A percentile compares a stretch with the other conserved stretches of the same genome.
Conservation (phyloP, 2,888 invertebrate genomes). For the Notodromas monacha region DNA sequence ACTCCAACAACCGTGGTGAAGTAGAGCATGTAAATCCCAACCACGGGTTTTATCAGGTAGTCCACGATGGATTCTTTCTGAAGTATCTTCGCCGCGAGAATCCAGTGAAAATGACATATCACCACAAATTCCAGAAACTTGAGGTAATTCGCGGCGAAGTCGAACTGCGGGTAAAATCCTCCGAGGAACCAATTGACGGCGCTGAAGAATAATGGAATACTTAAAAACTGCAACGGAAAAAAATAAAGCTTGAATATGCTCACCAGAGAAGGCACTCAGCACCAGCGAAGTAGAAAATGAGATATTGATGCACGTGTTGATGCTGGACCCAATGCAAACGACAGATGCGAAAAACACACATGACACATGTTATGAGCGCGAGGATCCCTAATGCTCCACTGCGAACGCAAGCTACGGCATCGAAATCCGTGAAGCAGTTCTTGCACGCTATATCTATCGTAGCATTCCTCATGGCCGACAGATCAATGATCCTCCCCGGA, state of each 20-base stretch:
- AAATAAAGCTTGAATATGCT: conserved; percentile 10
- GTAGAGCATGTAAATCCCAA: conserved; percentile 17
- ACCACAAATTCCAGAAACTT: conserved; percentile 20
- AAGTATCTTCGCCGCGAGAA: conserved; percentile 18
- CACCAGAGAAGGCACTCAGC: conserved; percentile 20
- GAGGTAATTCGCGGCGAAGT: conserved; percentile 19
- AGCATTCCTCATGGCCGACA: too few relatives aligned
- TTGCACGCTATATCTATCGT: conserved; percentile 18
- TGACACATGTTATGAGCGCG: conserved; percentile 15
- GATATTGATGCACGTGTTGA: conserved; percentile 20
- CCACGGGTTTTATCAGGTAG: conserved; percentile 18
- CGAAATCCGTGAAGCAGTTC: conserved; percentile 18
- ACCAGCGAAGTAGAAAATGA: conserved; percentile 20
- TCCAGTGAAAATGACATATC: conserved; percentile 21
- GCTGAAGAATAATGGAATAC: conserved; percentile 13
- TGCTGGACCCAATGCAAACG: conserved; percentile 18
- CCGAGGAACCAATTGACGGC: conserved; percentile 18
- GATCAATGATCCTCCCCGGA: too few relatives aligned
- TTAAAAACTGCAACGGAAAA: background rate
- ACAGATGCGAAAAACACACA: conserved; percentile 17
- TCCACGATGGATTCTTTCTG: conserved; percentile 17
- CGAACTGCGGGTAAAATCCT: conserved; percentile 17
- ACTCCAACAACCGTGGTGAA: conserved; percentile 18
- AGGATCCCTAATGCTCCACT: conserved; percentile 17
- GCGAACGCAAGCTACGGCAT: conserved; percentile 18